A percentile compares a stretch with the other conserved stretches of the same genome.
These are phyloP conservation scores for Bombus vancouverensis DNA, from an alignment of 1,140 invertebrate genomes.

Conservation along the genomic window DNA sequence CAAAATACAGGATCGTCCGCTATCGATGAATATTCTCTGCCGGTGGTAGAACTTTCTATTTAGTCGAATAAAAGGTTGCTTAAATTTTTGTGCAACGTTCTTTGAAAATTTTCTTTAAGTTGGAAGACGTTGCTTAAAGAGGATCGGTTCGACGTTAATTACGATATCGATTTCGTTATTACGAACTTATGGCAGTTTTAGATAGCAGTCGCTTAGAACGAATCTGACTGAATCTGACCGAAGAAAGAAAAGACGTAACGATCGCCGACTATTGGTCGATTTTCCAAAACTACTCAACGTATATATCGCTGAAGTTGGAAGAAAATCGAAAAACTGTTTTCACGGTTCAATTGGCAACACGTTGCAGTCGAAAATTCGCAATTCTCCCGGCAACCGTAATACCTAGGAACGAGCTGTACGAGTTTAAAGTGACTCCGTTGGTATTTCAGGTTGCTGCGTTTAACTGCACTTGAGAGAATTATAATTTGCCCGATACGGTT, in stretches of 20 bases:
- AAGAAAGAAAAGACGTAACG: too few relatives aligned
- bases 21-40: background rate
- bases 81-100: background rate
- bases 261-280: background rate
- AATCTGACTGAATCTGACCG: too few relatives aligned
- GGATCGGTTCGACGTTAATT: too few relatives aligned
- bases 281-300: background rate
- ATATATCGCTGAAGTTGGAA: background rate
- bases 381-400: background rate
- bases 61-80: too few relatives aligned
- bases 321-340: background rate
- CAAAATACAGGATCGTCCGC: too few relatives aligned
- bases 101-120: background rate
- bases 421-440: background rate
- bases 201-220: too few relatives aligned
- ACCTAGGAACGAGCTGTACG: background rate
- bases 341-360: too few relatives aligned
- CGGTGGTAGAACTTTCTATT: too few relatives aligned
- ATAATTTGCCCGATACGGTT: conserved; percentile 15
- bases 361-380: background rate
- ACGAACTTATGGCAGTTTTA: too few relatives aligned
- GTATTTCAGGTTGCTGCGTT: conserved; percentile 12
- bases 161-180: too few relatives aligned
- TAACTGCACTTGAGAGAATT: background rate
- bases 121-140: too few relatives aligned